A percentile compares a stretch with the other conserved stretches of the same genome.
Evolutionary conservation across 2,797 vertebrate genomes (phyloP).

Genomic region (Myotis pilosus): DNA sequence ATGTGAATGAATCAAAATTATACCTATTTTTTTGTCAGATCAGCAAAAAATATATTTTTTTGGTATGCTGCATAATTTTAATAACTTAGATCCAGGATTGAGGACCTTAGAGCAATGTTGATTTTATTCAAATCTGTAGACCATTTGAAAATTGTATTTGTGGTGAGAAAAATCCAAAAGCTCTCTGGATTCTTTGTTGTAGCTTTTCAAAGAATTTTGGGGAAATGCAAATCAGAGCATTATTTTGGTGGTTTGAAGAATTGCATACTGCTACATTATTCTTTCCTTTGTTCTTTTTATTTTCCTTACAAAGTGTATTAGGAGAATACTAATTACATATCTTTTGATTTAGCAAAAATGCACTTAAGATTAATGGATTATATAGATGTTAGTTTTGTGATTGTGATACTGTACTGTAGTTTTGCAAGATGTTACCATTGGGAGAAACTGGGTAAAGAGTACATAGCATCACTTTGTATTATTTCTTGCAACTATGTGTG

Average conservation of each 20-base stretch:
- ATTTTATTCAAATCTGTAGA: neutral
- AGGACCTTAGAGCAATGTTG: neutral
- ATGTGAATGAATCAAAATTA: neutral
- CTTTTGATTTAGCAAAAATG: conserved; percentile 44
- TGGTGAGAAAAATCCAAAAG: conserved; percentile 24
- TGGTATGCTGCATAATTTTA: neutral
- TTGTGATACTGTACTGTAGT: neutral
- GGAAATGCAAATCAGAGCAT: neutral
- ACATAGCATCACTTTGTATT: neutral
- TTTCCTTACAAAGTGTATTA: neutral
- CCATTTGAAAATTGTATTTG: conserved; percentile 21
- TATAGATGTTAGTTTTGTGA: conserved; percentile 3
- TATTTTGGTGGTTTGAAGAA: conserved; percentile 47
- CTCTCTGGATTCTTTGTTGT: neutral
- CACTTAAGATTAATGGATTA: neutral
- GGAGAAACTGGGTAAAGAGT: neutral
- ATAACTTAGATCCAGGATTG: neutral
- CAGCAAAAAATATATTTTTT: neutral
- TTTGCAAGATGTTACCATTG: conserved; percentile 32
- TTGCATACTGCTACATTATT: neutral
- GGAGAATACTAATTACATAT: conserved; percentile 3
- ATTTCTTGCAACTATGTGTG: conserved; percentile 2
- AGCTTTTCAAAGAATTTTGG: conserved; percentile 19
- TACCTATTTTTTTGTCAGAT: neutral
- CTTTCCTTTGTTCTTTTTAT: neutral